These are phyloP conservation scores for Lucilia sericata DNA, from an alignment of 1,140 invertebrate species.

Conservation along the genomic window DNA sequence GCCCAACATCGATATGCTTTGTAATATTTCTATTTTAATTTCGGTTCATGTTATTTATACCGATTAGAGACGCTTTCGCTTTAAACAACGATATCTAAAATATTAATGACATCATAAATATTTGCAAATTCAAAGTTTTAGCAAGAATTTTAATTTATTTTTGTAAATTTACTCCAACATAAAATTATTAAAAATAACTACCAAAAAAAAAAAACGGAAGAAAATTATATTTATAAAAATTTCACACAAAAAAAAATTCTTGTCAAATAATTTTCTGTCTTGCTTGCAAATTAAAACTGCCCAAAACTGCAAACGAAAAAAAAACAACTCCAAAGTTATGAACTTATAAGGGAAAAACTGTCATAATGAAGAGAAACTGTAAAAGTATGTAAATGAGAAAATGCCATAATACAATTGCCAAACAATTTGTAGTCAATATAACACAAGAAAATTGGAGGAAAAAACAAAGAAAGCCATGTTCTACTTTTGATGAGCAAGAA, in stretches of 20 bases:
- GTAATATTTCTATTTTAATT: too few relatives aligned
- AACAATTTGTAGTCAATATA: conserved; percentile 3
- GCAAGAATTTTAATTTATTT: too few relatives aligned
- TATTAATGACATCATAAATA: too few relatives aligned
- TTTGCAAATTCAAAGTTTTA: too few relatives aligned
- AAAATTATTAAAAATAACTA: not conserved
- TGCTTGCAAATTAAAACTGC: not conserved
- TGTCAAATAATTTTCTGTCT: not conserved
- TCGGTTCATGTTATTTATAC: too few relatives aligned
- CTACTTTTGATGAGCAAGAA: not conserved
- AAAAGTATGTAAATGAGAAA: not conserved
- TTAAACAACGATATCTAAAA: too few relatives aligned
- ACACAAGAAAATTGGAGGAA: not conserved
- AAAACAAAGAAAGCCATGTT: not conserved
- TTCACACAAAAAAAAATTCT: not conserved
- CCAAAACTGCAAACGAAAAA: not conserved
- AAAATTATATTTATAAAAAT: not conserved
- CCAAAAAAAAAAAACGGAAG: not conserved
- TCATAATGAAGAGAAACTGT: conserved; percentile 16
- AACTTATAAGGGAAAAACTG: conserved; percentile 9
- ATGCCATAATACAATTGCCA: not conserved
- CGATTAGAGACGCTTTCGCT: too few relatives aligned
- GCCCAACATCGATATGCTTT: too few relatives aligned
- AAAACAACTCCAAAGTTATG: not conserved
- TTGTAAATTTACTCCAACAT: not conserved